Base-by-base conservation (phyloP, 2,888 invertebrate species). In the Teleiodes luculella region DNA sequence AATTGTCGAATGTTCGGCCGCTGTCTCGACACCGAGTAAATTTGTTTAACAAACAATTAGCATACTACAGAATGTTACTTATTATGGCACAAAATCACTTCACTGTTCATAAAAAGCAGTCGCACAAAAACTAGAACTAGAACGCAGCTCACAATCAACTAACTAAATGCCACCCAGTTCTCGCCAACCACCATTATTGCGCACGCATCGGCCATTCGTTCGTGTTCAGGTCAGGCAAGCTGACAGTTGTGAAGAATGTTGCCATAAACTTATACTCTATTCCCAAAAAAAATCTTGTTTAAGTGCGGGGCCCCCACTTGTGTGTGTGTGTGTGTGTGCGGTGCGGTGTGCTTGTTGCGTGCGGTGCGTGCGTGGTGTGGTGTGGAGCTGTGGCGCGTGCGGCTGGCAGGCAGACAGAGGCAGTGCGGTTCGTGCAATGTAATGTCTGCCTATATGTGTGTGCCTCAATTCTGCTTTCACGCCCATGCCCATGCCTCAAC, bases 1-100 rank as follows among this genome's bases (percentile, higher is more conserved):
- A 73, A 67, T 67, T 74, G 69, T 70, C 70, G 64, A 67, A 72
- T 66, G 65, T 64, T 69, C 68, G 69, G 43, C 72, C 71, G 70
- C 65, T 71, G 70, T 67, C 62, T 64, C 68, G 61, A 56, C 53
- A 57, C 58, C 59, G 58, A 62, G 30, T 8, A 33, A 47, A 47
- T 11, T 47, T 7, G 39, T 20, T 47, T 16, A 59, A 47, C 31
- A 51, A 57, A 57, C 58, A 60, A 55, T 53, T 64, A 59, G 52
- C 54, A 61, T 58, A 63, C 52, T 52, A 39, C 55, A 62, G 59
- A 54, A 50, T 36, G 57, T 57, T 60, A 68, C 64, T 65, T 64
- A 59, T n/a, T 64, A 67, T 63, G 60, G 61, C 70, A 74, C 68
- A 46, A 24, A 39, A 18, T 48, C 48, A 55, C 52, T 24, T 48